Evolutionary conservation across 2,888 invertebrate genomes (phyloP), one percentile per base, ranked within the genome.

Genomic region (Pseudococcus viburni): DNA sequence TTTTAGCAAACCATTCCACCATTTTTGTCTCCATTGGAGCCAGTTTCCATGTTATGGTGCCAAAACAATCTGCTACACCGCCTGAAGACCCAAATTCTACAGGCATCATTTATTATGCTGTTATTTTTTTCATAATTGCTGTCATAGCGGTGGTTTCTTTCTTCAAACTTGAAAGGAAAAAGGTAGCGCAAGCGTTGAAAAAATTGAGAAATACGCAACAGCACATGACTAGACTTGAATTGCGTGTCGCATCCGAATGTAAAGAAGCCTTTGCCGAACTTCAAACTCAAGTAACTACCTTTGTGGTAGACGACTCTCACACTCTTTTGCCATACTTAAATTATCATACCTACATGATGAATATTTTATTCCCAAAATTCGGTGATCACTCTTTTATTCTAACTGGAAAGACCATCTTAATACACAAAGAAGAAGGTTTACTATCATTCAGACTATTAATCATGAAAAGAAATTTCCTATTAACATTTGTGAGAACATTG

Each of bases 201-300:
- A 99, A 99, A 89, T 94, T 99, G 91, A 98, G 99, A 91, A 98
- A 98, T 92, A 98, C 99, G 98, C 99, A 99, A 93, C 99, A 98
- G 91, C 99, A 99, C 93, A 99, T 99, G 98, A 98, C 99, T 93
- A 98, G 98, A 90, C 93, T 99, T 90, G 99, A 99, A 91, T 93
- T 98, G 91, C 94, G 98, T 90, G 99, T 99, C 89, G 98, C 98
- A 80, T 98, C 98, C 88, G 99, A 99, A 92, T 99, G 99, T 92
- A 99, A 99, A 92, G 97, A 97, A 92, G 99, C 98, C 3, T 99
- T 99, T 93, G 97, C 98, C 80, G 98, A 98, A 92, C 93, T 98
- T 90, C 98, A 98, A 93, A 98, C 98, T 22, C 98, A 98, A 93
- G 98, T 98, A 96, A 98, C 98, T 84, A 98, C 98, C 92, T 93